Evolutionary conservation across 2,888 invertebrate genomes (phyloP).

Genomic region (Agrotis segetum): DNA sequence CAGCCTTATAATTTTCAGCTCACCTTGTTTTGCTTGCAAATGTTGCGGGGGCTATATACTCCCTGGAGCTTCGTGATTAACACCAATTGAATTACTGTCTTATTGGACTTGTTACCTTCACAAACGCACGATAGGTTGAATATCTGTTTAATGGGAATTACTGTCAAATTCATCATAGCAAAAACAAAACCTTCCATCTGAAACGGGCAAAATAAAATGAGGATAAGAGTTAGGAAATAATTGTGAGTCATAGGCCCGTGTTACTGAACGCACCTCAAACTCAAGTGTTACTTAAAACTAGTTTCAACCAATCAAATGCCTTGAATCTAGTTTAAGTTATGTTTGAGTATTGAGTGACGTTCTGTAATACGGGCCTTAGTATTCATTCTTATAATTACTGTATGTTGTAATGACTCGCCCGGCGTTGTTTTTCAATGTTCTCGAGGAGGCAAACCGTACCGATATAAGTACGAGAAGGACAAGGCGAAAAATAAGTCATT

Average conservation of each 20-base stretch:
- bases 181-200: neutral
- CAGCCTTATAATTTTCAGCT: slow-evolving; percentile 12
- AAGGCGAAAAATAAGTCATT: neutral
- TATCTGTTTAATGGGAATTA: neutral
- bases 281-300: no score
- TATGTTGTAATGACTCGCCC: slow-evolving; percentile 13
- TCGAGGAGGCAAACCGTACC: slow-evolving; percentile 5
- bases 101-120: neutral
- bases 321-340: no score
- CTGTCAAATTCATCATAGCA: slow-evolving; percentile 2
- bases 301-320: no score
- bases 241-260: slow-evolving; percentile 1
- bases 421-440: neutral
- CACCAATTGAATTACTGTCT: neutral
- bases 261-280: no score
- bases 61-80: neutral
- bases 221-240: slow-evolving; percentile 8
- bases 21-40: slow-evolving; percentile 24
- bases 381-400: no score
- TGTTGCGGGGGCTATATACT: neutral
- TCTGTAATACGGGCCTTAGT: no score
- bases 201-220: neutral
- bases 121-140: neutral
- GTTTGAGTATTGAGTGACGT: no score
- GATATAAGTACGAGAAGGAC: neutral